A percentile compares a stretch with the other conserved stretches of the same genome.
These are phyloP conservation scores for Pseudoips prasinana DNA, from an alignment of 2,888 invertebrate species.

Conservation along the genomic window DNA sequence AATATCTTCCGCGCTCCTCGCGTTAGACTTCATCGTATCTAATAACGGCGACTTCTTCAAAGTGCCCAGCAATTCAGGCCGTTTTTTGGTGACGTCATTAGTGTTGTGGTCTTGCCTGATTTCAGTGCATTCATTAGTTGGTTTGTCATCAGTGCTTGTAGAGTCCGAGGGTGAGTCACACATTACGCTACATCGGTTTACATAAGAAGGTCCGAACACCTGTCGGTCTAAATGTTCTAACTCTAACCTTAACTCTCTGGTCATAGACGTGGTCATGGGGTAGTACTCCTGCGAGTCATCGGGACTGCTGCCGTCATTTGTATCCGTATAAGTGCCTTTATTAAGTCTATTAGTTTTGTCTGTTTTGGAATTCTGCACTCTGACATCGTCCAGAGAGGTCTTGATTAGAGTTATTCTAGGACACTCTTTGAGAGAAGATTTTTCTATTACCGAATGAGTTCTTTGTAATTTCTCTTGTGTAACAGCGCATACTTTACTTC, in stretches of 20 bases:
- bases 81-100: conserved; percentile 42
- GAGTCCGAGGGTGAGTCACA: conserved; percentile 73
- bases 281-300: conserved; percentile 92
- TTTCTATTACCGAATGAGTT: conserved; percentile 61
- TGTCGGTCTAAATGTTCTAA: conserved; percentile 92
- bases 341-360: conserved; percentile 47
- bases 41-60: conserved; percentile 60
- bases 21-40: conserved; percentile 64
- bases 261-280: conserved; percentile 94
- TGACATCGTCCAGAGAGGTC: conserved; percentile 58
- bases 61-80: conserved; percentile 44
- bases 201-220: conserved; percentile 85
- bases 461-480: conserved; percentile 57
- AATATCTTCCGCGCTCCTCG: conserved; percentile 84
- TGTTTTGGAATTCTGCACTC: conserved; percentile 46
- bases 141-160: conserved; percentile 67
- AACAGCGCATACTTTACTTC: conserved; percentile 72
- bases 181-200: conserved; percentile 61
- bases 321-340: conserved; percentile 53
- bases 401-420: conserved; percentile 65
- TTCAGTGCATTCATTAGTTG: conserved; percentile 46
- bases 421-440: conserved; percentile 50
- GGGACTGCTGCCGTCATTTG: conserved; percentile 85
- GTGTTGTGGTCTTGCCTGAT: conserved; percentile 44
- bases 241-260: conserved; percentile 90